Percentiles rank a stretch among this genome's conserved stretches.
phyloP scores from a whole-genome alignment of 2,113 vertebrate species.

The Cheirogaleus medius region DNA sequence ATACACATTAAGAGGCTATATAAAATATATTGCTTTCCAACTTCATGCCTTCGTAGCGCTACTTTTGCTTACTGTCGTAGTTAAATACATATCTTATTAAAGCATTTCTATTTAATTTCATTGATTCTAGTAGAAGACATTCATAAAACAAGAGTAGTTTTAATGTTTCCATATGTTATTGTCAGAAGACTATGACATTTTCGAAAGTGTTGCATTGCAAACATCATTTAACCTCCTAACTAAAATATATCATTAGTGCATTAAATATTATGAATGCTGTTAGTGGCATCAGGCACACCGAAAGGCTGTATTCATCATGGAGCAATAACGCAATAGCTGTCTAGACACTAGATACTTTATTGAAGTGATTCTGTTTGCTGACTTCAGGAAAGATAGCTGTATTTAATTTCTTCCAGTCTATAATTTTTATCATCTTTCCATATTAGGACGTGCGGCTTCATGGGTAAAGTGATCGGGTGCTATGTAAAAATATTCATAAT shows the following conservation, averaged over 20 bases:
- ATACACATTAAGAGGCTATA: background rate
- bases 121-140: background rate
- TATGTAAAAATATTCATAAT: background rate
- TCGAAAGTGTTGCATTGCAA: conserved; percentile 1
- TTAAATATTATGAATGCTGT: conserved; percentile 40
- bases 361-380: background rate
- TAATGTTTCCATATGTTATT: conserved; percentile 9
- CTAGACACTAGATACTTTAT: background rate
- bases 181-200: background rate
- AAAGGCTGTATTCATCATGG: background rate
- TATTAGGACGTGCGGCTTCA: background rate
- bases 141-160: conserved; percentile 20
- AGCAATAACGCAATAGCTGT: background rate
- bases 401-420: background rate
- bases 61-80: background rate
- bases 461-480: background rate
- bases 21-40: background rate
- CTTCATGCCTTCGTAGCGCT: background rate
- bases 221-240: background rate
- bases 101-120: background rate
- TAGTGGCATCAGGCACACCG: background rate
- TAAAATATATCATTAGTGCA: conserved; percentile 12
- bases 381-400: background rate
- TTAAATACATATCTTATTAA: conserved; percentile 3
- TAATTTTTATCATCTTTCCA: background rate